These are phyloP conservation scores for Idaea aversata DNA, from an alignment of 2,888 invertebrate species.

Conservation along the genomic window DNA sequence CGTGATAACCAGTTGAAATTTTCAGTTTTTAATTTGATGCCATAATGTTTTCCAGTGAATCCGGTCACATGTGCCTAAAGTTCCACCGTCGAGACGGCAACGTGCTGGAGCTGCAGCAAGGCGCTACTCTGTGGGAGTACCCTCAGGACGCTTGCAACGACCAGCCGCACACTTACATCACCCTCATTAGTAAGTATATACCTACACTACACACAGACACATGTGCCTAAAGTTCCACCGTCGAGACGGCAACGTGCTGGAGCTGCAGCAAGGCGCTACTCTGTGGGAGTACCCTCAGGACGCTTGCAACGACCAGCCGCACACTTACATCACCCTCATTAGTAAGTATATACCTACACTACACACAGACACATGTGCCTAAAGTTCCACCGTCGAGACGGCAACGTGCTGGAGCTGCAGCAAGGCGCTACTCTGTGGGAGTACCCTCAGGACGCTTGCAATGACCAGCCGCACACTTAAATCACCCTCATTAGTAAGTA, in stretches of 20 bases:
- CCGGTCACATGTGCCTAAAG: constrained; percentile 89
- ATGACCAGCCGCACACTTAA: constrained; percentile 74
- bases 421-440: constrained; percentile 80
- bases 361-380: neutral
- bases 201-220: neutral
- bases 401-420: constrained; percentile 86
- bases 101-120: constrained; percentile 87
- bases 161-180: constrained; percentile 78
- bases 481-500: constrained; percentile 85
- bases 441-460: constrained; percentile 85
- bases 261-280: constrained; percentile 83
- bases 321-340: constrained; percentile 83
- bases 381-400: constrained; percentile 78
- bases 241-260: constrained; percentile 85
- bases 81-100: constrained; percentile 85
- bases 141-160: constrained; percentile 85
- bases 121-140: constrained; percentile 75
- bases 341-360: constrained; percentile 81
- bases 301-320: constrained; percentile 80
- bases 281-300: constrained; percentile 82
- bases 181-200: constrained; percentile 83
- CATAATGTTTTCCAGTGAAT: constrained; percentile 81
- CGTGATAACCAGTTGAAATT: too few relatives aligned
- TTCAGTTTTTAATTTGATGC: too few relatives aligned
- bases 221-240: constrained; percentile 52